Evolutionary conservation across 2,113 vertebrate species (phyloP), one percentile per base, ranked within the genome.

Genomic region (Pluvianellus socialis): DNA sequence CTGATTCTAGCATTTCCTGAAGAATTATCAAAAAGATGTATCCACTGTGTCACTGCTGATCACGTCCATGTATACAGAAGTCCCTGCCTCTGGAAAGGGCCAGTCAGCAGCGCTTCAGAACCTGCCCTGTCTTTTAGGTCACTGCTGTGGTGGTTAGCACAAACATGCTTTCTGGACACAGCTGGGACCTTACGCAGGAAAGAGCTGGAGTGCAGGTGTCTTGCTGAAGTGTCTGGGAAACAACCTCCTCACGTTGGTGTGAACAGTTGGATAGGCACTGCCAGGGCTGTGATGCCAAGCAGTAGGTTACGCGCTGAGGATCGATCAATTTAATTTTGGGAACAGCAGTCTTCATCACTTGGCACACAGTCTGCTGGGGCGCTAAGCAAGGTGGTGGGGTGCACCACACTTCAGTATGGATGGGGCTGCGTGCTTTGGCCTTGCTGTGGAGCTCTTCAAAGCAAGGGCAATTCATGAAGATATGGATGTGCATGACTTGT

Each of bases 231-330:
- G 6, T 8, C 16, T 14, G 9, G 26, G 30, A 86, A 86, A n/a
- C 3, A 35, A 26, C 1, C 6, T 79, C 52, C 27, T 73, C 20
- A 2, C 1, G 2, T 8, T 10, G 17, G 12, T 52, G 20, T 6
- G 27, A 47, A n/a, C 1, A 6, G 5, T 0, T 0, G 19, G 14
- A 59, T 5, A 18, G 21, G 22, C 18, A 10, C 27, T 68, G 18
- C 13, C 44, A 65, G n/a, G 44, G 24, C 38, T 49, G 8, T 6
- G 21, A 53, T 33, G 35, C 19, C 12, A 52, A 68, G 32, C 3
- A 18, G 22, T 12, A 7, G 10, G 13, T 23, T 40, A 24, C 9
- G 22, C 3, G 1, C 66, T 24, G 14, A 42, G 22, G 18, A 24
- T 7, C 10, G 32, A 21, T 9, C 35, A 40, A 6, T 33, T 70